Conservation (phyloP, 2,113 vertebrate species). For the Ptyas mucosa region DNA sequence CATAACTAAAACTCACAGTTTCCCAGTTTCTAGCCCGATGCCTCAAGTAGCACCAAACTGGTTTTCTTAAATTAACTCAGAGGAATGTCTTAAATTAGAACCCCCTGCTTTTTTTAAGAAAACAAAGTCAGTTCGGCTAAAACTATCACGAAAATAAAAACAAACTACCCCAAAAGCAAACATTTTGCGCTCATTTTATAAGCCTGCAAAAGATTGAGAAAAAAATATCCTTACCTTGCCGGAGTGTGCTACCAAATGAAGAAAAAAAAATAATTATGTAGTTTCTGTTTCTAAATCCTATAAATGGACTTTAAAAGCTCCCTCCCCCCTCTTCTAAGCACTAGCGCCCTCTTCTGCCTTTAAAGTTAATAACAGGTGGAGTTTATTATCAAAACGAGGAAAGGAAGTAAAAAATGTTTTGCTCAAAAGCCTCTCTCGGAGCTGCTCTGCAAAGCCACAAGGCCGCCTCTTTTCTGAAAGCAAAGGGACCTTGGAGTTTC, state of each 20-base stretch:
- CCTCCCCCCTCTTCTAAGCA: not conserved
- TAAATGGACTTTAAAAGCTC: not conserved
- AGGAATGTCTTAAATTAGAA: not conserved
- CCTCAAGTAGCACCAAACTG: not conserved
- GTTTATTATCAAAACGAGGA: not conserved
- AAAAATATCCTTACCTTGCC: not conserved
- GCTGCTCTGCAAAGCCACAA: not conserved
- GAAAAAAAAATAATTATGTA: not conserved
- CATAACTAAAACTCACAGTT: not conserved
- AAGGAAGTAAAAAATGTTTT: not conserved
- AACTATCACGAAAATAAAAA: not conserved
- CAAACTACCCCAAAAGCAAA: not conserved
- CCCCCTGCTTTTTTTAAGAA: not conserved
- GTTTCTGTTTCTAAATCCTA: not conserved
- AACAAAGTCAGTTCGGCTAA: not conserved
- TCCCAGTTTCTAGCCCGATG: not conserved
- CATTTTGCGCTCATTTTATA: not conserved
- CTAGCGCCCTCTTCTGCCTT: not conserved
- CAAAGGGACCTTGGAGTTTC: not conserved
- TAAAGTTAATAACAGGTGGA: not conserved
- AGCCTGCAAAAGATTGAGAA: not conserved
- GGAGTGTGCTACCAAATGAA: not conserved
- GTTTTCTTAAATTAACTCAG: not conserved
- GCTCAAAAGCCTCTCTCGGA: not conserved
- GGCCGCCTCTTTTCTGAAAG: not conserved